A percentile compares a stretch with the other conserved stretches of the same genome.
phyloP scores from a whole-genome alignment of 2,888 invertebrate genomes.

The Temnothorax rugatulus region DNA sequence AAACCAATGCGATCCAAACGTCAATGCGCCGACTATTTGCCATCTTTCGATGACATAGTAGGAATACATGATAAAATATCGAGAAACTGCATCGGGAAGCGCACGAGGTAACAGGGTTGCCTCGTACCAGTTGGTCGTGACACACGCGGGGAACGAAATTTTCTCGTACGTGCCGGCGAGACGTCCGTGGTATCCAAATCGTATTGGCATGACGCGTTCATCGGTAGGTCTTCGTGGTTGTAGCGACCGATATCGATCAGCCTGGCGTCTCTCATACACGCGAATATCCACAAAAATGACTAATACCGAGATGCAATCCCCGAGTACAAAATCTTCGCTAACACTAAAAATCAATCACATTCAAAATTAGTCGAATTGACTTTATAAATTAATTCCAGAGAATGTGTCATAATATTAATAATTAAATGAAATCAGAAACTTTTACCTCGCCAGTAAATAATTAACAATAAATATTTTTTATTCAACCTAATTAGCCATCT shows the following conservation, averaged over 20 bases:
- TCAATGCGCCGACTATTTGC: conserved; percentile 31
- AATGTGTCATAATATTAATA: background rate
- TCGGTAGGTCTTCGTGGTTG: conserved; percentile 42
- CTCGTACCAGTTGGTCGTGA: conserved; percentile 70
- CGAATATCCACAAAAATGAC: conserved; percentile 32
- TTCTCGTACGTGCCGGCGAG: conserved; percentile 62
- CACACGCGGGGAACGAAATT: conserved; percentile 68
- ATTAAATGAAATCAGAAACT: no score
- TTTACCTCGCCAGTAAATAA: no score
- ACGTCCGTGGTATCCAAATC: conserved; percentile 57
- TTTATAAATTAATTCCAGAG: background rate
- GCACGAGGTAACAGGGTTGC: conserved; percentile 44
- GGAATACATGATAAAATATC: conserved; percentile 50
- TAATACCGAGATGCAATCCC: conserved; percentile 6
- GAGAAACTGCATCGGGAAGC: conserved; percentile 45
- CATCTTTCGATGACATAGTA: conserved; percentile 44
- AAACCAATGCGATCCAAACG: conserved; percentile 39
- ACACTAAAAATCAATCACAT: background rate
- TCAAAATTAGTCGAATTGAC: background rate
- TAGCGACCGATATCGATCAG: conserved; percentile 39
- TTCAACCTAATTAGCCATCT: no score
- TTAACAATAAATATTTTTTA: no score
- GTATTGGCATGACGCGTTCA: conserved; percentile 59
- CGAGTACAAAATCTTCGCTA: background rate
- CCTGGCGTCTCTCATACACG: conserved; percentile 4